Conservation (phyloP, 2,888 invertebrate genomes). For the Sceliomorpha sp. region DNA sequence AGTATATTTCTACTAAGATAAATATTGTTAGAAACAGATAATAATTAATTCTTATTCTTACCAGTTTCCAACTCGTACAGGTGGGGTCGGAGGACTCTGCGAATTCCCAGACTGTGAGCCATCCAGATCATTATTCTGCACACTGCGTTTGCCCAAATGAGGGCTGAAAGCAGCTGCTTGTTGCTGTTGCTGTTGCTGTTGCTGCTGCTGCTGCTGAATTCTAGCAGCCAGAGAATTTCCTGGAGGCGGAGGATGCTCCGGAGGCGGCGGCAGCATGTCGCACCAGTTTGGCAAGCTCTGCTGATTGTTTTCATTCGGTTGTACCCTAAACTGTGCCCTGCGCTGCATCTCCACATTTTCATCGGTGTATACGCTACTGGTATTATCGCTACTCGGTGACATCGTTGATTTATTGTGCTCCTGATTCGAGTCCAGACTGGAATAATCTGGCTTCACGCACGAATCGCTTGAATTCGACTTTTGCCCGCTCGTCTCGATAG, state of each 20-base stretch:
- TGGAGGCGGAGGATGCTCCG: conserved; percentile 83
- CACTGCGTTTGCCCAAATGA: conserved; percentile 71
- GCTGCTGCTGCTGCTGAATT: conserved; percentile 67
- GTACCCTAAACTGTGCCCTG: conserved; percentile 61
- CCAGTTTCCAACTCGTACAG: conserved; percentile 69
- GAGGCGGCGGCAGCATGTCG: conserved; percentile 85
- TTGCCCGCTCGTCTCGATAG: conserved; percentile 77
- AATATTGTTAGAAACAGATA: too few species aligned
- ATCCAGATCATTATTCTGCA: conserved; percentile 71
- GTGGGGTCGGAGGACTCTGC: conserved; percentile 76
- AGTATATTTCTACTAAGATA: too few species aligned
- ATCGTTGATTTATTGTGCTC: conserved; percentile 77
- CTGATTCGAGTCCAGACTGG: conserved; percentile 76
- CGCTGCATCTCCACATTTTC: conserved; percentile 72
- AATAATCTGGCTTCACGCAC: conserved; percentile 78
- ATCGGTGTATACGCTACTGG: conserved; percentile 76
- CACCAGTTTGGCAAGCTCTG: conserved; percentile 82
- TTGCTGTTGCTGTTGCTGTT: conserved; percentile 65
- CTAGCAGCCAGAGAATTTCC: conserved; percentile 68
- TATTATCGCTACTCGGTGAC: conserved; percentile 77
- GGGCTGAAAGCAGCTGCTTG: conserved; percentile 72
- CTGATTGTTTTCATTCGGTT: conserved; percentile 49
- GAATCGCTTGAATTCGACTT: conserved; percentile 79
- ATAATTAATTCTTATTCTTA: too few species aligned
- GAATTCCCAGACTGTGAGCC: conserved; percentile 69